Evolutionary conservation across 1,140 invertebrate species (phyloP), one percentile per base, ranked within the genome.

Genomic region (Oryctes rhinoceros): DNA sequence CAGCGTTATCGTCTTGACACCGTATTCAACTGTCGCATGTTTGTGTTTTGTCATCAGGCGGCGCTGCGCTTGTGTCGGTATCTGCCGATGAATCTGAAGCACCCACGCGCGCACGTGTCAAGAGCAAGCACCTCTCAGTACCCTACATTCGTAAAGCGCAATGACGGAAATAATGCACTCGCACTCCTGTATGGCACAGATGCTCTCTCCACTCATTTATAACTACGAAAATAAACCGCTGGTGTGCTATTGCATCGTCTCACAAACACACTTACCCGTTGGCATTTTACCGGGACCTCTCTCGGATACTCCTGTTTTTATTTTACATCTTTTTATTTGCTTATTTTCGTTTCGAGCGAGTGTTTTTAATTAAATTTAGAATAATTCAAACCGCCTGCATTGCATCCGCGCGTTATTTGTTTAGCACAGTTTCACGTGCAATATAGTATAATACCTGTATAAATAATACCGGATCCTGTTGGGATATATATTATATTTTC

Each of bases 131-230:
- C 79, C 79, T 80, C 79, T 80, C 71, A 71, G 49, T 76, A 59
- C 37, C 71, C 79, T 39, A 62, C 74, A 76, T 76, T 74, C 47
- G 79, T 74, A 80, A 53, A 47, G 79, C 79, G 79, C 79, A 80
- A 80, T 80, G 48, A 80, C 79, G 79, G 79, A 80, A 80, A 76
- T 76, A 76, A 75, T 80, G 79, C 79, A 77, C 74, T 76, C 74
- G 74, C 74, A 67, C 65, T 67, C 65, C 65, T 67, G 20, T 67
- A 67, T 18, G 65, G 65, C 65, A 67, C 65, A 67, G 65, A 67
- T 67, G 65, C 65, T 67, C 65, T 67, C 7, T 67, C 65, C 65
- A 67, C 65, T 67, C 65, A 67, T 67, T 67, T 67, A 67, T 67
- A 67, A 67, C 65, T 67, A 67, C 65, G 7, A 67, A 67, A 67